Conservation (phyloP, 1,140 invertebrate species). For the Nixonia krombeini region DNA sequence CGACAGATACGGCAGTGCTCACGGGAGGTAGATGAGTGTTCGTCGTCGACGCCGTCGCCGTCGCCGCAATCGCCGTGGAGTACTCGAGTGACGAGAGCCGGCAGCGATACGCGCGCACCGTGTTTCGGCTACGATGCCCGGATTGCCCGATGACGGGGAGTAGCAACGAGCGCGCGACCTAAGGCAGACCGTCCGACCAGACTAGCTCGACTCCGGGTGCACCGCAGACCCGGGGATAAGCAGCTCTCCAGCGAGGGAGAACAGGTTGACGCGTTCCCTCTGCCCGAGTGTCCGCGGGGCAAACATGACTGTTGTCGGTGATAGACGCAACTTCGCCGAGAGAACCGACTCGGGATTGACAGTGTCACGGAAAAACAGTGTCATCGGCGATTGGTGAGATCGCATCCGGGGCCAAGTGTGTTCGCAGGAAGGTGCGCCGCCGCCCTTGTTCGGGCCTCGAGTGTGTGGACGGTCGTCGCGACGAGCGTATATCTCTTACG, state of each 20-base stretch:
- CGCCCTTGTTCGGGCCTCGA: no score
- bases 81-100: conserved; percentile 4
- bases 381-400: no score
- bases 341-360: not conserved
- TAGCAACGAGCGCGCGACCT: not conserved
- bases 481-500: no score
- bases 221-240: not conserved
- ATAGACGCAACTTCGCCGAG: not conserved
- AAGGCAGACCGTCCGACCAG: no score
- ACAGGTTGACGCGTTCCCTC: not conserved
- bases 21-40: conserved; percentile 41
- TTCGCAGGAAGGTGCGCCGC: no score
- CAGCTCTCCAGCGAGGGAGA: not conserved
- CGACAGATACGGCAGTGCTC: conserved; percentile 30
- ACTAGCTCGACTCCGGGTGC: no score
- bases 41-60: conserved; percentile 4
- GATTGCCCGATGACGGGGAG: conserved; percentile 14
- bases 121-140: not conserved
- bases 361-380: no score
- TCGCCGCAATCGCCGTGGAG: not conserved
- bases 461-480: no score
- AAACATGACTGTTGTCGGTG: no score
- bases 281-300: no score
- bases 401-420: no score
- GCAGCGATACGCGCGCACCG: not conserved